These are phyloP conservation scores for Brachionus koreanus DNA, from an alignment of 1,140 invertebrate species.

Conservation along the genomic window DNA sequence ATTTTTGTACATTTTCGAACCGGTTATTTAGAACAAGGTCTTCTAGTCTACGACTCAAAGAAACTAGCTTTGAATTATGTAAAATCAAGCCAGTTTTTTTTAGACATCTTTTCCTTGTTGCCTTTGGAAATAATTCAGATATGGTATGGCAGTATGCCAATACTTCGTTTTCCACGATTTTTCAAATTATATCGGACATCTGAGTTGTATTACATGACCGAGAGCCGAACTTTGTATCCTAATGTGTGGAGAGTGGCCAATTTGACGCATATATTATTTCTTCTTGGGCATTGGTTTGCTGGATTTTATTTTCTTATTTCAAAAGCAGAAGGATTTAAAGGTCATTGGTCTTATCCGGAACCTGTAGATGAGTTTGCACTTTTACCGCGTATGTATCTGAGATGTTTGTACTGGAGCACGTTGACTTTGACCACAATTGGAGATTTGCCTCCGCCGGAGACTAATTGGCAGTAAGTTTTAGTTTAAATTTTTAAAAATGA, in stretches of 20 bases:
- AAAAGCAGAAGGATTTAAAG: conserved; percentile 75
- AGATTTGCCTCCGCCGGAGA: conserved; percentile 86
- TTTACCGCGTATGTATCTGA: conserved; percentile 82
- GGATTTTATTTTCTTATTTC: conserved; percentile 92
- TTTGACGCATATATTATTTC: conserved; percentile 85
- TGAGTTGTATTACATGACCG: conserved; percentile 90
- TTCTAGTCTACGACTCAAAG: conserved; percentile 84
- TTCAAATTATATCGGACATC: conserved; percentile 79
- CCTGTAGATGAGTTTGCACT: conserved; percentile 70
- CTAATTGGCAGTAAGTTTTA: conserved; percentile 85
- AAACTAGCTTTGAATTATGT: conserved; percentile 84
- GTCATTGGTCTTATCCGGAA: conserved; percentile 82
- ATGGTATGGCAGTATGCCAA: conserved; percentile 51
- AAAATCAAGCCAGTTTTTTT: conserved; percentile 74
- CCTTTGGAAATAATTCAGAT: conserved; percentile 75
- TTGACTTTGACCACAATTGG: conserved; percentile 87
- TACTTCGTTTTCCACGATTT: conserved; percentile 61
- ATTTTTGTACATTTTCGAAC: conserved; percentile 84
- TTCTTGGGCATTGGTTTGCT: conserved; percentile 92
- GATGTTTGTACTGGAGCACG: conserved; percentile 91
- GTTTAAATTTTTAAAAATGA: not conserved
- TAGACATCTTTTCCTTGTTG: conserved; percentile 75
- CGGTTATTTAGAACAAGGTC: conserved; percentile 87
- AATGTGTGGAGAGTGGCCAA: conserved; percentile 93
- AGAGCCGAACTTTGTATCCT: conserved; percentile 86